phyloP scores from a whole-genome alignment of 2,797 vertebrate genomes.

The Ispidina picta region DNA sequence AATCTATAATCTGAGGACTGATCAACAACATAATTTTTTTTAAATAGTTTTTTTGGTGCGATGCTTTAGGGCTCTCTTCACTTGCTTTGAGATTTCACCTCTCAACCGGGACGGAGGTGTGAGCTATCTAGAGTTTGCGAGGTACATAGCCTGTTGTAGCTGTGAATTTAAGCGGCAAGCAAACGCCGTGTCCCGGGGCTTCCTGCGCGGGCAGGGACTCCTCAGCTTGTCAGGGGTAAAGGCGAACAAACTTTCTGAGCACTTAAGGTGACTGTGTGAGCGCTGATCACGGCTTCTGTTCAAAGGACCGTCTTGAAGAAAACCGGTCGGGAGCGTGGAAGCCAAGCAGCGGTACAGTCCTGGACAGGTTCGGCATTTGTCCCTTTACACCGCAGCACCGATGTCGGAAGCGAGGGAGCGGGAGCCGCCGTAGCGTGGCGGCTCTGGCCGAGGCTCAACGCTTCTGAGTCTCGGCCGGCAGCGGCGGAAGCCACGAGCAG shows the following conservation, averaged over 20 bases:
- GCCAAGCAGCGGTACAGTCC: rapidly evolving
- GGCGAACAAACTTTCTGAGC: not conserved
- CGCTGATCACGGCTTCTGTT: not conserved
- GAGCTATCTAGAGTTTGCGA: not conserved
- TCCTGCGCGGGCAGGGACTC: not conserved
- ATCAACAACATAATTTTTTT: not conserved
- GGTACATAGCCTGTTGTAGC: not conserved
- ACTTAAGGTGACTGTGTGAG: rapidly evolving
- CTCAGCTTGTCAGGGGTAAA: not conserved
- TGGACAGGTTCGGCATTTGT: not conserved
- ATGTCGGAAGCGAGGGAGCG: not conserved
- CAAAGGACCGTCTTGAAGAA: not conserved
- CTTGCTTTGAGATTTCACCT: not conserved
- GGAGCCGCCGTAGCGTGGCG: not conserved
- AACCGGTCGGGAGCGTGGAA: not conserved
- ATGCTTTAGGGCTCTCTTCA: not conserved
- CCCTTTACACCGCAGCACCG: not conserved
- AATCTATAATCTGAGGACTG: not conserved
- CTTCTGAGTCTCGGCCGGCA: not conserved
- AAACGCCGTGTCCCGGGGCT: not conserved
- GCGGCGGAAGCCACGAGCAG: not conserved
- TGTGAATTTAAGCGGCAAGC: not conserved
- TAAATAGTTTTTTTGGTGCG: not conserved
- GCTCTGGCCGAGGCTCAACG: not conserved
- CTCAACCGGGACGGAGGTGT: not conserved